phyloP scores from a whole-genome alignment of 2,113 vertebrate species.

The Promerops cafer region DNA sequence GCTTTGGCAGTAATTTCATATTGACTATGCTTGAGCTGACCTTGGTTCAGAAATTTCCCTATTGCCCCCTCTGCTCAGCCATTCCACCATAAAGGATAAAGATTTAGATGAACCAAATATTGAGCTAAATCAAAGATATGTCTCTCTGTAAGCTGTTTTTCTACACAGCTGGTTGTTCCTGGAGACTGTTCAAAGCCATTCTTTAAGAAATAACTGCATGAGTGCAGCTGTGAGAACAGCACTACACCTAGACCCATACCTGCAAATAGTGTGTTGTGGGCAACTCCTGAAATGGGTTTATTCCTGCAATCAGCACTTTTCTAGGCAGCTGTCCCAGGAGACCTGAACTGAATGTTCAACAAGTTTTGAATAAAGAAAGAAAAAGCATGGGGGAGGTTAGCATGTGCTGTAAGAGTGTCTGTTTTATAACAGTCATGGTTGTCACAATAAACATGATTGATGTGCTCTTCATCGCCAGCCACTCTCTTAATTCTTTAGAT shows the following conservation, averaged over 20 bases:
- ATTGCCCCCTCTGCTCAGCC: neutral
- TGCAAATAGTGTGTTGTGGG: neutral
- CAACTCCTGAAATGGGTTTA: neutral
- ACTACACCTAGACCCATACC: neutral
- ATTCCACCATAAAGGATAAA: neutral
- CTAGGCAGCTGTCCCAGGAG: neutral
- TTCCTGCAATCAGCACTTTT: neutral
- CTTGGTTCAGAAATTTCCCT: neutral
- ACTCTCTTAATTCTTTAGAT: constrained; percentile 43
- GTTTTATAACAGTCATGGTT: constrained; percentile 53
- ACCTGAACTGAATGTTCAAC: neutral
- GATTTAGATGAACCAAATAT: neutral
- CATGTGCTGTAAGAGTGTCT: constrained; percentile 37
- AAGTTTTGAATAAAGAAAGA: neutral
- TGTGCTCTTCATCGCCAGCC: constrained; percentile 47
- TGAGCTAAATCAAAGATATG: neutral
- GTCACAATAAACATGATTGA: constrained; percentile 64
- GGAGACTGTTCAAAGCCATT: neutral
- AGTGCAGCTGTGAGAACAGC: neutral
- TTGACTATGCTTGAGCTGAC: neutral
- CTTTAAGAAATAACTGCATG: neutral
- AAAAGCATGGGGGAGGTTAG: neutral
- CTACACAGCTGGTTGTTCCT: neutral
- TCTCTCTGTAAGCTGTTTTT: neutral
- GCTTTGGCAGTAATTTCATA: neutral